These are phyloP conservation scores for Drosophila mimetica DNA, from an alignment of 2,888 invertebrate species.

Conservation along the genomic window DNA sequence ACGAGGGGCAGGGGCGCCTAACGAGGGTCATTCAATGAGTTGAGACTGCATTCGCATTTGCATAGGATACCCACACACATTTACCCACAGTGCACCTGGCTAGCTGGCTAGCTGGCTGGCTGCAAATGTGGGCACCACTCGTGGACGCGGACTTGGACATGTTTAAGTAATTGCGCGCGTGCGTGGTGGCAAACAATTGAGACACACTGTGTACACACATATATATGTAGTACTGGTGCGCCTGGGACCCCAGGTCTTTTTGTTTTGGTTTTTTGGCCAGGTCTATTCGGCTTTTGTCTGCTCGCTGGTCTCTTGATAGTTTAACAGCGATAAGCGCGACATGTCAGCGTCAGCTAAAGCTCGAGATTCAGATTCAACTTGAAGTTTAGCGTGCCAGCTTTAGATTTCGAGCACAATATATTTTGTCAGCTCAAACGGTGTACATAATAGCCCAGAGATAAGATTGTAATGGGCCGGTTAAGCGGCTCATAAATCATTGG, in stretches of 20 bases:
- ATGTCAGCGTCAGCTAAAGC: conserved; percentile 75
- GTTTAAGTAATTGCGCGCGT: conserved; percentile 80
- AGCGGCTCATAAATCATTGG: conserved; percentile 81
- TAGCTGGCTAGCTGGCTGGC: conserved; percentile 24
- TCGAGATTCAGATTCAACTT: conserved; percentile 71
- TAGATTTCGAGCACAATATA: conserved; percentile 79
- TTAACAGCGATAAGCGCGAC: conserved; percentile 78
- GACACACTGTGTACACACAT: conserved; percentile 65
- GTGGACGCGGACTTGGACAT: conserved; percentile 71
- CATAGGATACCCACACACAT: conserved; percentile 65
- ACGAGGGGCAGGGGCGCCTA: conserved; percentile 58
- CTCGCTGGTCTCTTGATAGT: conserved; percentile 73
- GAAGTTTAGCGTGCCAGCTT: conserved; percentile 57
- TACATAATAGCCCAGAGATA: conserved; percentile 77
- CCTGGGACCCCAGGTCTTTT: conserved; percentile 15
- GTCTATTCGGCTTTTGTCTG: conserved; percentile 36
- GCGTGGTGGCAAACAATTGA: conserved; percentile 80
- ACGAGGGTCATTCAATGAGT: conserved; percentile 77
- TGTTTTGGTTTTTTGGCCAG: conserved; percentile 40
- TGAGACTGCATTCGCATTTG: conserved; percentile 60
- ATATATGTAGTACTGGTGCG: conserved; percentile 10
- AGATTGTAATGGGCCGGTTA: conserved; percentile 78
- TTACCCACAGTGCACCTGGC: conserved; percentile 1
- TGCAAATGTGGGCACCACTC: conserved; percentile 73
- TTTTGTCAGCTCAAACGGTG: conserved; percentile 81